A percentile compares a stretch with the other conserved stretches of the same genome.
These are phyloP conservation scores for Enteromius viviparus DNA, from an alignment of 2,797 vertebrate genomes.

Conservation along the genomic window DNA sequence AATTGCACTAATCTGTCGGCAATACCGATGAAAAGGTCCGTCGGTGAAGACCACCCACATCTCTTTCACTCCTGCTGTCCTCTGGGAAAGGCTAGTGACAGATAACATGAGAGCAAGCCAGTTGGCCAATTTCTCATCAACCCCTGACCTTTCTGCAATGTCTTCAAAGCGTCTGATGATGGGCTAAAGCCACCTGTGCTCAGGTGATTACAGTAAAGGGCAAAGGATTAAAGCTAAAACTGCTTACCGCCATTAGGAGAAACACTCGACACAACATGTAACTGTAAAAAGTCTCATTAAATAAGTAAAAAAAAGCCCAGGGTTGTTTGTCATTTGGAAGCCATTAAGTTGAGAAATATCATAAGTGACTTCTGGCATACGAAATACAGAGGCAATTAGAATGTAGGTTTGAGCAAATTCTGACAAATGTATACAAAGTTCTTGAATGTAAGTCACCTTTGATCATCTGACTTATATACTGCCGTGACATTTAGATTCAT, in stretches of 20 bases:
- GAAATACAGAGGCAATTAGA: not conserved
- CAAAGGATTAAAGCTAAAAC: slow-evolving; percentile 42
- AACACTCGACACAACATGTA: not conserved
- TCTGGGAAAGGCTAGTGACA: slow-evolving; percentile 26
- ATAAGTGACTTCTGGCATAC: not conserved
- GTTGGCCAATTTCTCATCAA: slow-evolving; percentile 53
- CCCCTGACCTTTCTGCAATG: slow-evolving; percentile 57
- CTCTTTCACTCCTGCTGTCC: slow-evolving; percentile 28
- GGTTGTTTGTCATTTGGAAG: not conserved
- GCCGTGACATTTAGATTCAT: not conserved
- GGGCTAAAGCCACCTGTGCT: slow-evolving; percentile 46
- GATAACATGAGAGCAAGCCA: slow-evolving; percentile 50
- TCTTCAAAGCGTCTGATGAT: slow-evolving; percentile 58
- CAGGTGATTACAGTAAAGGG: slow-evolving; percentile 59
- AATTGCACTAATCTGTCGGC: slow-evolving; percentile 50
- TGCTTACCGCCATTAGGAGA: slow-evolving; percentile 13
- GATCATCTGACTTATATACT: not conserved
- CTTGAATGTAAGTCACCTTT: not conserved
- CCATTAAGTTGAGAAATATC: not conserved
- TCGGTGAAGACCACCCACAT: slow-evolving; percentile 30
- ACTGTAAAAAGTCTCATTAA: not conserved
- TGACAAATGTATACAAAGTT: not conserved
- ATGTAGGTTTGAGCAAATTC: not conserved
- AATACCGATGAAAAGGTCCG: slow-evolving; percentile 32
- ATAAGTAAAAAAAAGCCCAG: not conserved